Percentiles rank a stretch among this genome's conserved stretches.
Evolutionary conservation across 2,888 invertebrate species (phyloP).

Genomic region (Glomeris marginata): DNA sequence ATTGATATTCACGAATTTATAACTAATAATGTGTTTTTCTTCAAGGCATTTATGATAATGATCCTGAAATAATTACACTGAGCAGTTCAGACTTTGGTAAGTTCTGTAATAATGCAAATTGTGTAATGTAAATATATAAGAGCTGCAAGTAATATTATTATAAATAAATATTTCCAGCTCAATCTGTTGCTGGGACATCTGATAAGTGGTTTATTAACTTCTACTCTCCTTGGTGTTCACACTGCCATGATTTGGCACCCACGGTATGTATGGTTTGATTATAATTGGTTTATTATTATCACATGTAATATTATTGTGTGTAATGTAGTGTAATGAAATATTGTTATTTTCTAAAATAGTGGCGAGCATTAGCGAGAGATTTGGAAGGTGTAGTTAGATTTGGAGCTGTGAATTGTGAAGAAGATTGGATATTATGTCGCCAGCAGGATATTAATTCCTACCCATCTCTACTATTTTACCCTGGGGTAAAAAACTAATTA

Average conservation of each 20-base stretch:
- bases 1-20: neutral
- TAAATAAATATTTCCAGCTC: conserved; percentile 31
- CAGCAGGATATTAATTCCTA: conserved; percentile 57
- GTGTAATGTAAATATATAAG: too few species aligned
- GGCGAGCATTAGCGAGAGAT: conserved; percentile 60
- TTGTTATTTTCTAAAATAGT: conserved; percentile 28
- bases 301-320: too few species aligned
- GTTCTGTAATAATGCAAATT: neutral
- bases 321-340: neutral
- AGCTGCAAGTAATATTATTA: too few species aligned
- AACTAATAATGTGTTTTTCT: neutral
- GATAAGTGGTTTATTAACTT: conserved; percentile 75
- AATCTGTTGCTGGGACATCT: conserved; percentile 40
- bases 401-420: conserved; percentile 76
- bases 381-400: conserved; percentile 64
- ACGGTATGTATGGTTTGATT: conserved; percentile 34
- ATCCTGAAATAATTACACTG: conserved; percentile 61
- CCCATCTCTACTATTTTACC: conserved; percentile 57
- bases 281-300: conserved; percentile 3
- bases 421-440: conserved; percentile 61
- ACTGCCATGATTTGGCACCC: conserved; percentile 67
- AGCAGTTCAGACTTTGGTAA: conserved; percentile 59
- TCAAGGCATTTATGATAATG: conserved; percentile 59
- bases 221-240: conserved; percentile 72
- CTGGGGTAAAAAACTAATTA: conserved; percentile 32